phyloP scores from a whole-genome alignment of 1,140 invertebrate species.

The Oreohelix idahoensis region DNA sequence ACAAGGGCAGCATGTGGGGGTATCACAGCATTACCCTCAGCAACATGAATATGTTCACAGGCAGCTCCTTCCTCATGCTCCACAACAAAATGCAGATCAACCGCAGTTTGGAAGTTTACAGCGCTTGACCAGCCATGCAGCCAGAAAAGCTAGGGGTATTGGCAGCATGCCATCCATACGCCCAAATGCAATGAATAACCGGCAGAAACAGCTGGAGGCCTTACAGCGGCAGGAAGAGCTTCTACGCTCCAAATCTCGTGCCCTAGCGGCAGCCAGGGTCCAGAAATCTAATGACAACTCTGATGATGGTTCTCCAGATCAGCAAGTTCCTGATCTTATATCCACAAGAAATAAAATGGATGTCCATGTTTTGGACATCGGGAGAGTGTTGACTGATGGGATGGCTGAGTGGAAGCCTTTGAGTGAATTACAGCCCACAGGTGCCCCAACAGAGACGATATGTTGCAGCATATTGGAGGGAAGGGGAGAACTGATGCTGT shows the following conservation, averaged over 20 bases:
- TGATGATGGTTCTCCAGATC: neutral
- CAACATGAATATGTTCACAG: neutral
- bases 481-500: constrained; percentile 92
- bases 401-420: constrained; percentile 84
- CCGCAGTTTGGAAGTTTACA: constrained; percentile 2
- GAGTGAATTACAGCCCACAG: constrained; percentile 71
- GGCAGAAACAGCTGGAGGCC: constrained; percentile 78
- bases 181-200: constrained; percentile 73
- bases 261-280: constrained; percentile 46
- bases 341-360: constrained; percentile 76
- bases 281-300: neutral
- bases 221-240: constrained; percentile 78
- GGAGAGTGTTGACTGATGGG: constrained; percentile 76
- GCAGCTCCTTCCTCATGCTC: constrained; percentile 7
- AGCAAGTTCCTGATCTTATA: neutral
- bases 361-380: constrained; percentile 90
- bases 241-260: constrained; percentile 65
- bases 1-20: neutral
- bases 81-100: constrained; percentile 9
- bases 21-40: neutral
- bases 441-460: constrained; percentile 87
- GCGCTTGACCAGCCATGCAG: constrained; percentile 18
- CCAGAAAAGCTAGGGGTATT: neutral
- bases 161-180: constrained; percentile 65
- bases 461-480: constrained; percentile 91